These are phyloP conservation scores for Phaetusa simplex DNA, from an alignment of 2,113 vertebrate genomes.

Conservation along the genomic window DNA sequence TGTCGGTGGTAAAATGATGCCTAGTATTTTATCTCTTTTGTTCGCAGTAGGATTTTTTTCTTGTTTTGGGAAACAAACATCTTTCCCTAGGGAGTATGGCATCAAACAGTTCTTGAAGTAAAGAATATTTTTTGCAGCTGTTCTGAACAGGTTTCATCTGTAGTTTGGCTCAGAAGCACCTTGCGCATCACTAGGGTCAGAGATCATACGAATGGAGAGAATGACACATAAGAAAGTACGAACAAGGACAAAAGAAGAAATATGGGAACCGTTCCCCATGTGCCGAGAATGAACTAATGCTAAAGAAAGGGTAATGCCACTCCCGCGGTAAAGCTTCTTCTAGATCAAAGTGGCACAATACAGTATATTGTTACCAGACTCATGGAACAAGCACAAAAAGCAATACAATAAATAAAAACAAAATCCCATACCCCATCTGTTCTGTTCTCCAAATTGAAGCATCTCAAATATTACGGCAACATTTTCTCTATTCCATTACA, in stretches of 20 bases:
- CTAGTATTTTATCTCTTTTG: conserved; percentile 42
- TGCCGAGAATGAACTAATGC: background rate
- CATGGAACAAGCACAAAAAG: background rate
- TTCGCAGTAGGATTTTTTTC: background rate
- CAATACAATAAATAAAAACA: conserved; percentile 9
- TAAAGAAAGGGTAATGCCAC: conserved; percentile 22
- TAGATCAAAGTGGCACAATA: conserved; percentile 9
- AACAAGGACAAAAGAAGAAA: conserved; percentile 18
- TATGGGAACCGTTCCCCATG: background rate
- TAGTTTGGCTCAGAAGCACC: conserved; percentile 1
- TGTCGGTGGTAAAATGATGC: conserved; percentile 13
- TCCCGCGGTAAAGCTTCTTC: conserved; percentile 4
- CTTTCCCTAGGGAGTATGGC: background rate
- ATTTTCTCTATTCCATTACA: background rate
- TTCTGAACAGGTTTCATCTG: conserved; percentile 7
- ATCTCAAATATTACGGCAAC: background rate
- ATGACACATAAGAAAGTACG: background rate
- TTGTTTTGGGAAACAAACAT: conserved; percentile 8
- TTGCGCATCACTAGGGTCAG: conserved; percentile 21
- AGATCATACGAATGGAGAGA: background rate
- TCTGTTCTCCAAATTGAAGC: conserved; percentile 5
- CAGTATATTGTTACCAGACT: background rate
- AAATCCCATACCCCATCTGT: background rate
- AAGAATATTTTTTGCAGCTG: background rate
- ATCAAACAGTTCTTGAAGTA: conserved; percentile 35